phyloP scores from a whole-genome alignment of 1,140 invertebrate genomes.

The Archegozetes longisetosus region DNA sequence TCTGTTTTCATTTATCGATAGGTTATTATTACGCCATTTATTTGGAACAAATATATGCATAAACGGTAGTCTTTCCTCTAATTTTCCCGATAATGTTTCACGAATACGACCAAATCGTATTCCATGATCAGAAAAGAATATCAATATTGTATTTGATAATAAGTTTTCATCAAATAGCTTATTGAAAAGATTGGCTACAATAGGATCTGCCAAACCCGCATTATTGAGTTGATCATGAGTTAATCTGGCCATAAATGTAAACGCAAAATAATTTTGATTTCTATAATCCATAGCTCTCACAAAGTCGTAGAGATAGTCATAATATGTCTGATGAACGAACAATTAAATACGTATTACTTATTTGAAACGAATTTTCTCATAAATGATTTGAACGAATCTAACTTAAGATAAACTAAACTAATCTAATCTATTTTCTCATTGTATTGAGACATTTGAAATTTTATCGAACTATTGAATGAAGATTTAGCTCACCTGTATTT shows the following conservation, averaged over 20 bases:
- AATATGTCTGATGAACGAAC: conserved; percentile 2
- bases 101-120: conserved; percentile 22
- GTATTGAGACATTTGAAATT: neutral
- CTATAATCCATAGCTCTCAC: neutral
- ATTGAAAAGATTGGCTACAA: conserved; percentile 25
- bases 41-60: conserved; percentile 18
- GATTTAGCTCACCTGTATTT: neutral
- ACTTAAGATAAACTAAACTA: neutral
- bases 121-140: conserved; percentile 26
- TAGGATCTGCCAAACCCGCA: conserved; percentile 25
- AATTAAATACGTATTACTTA: conserved; percentile 15
- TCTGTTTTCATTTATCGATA: conserved; percentile 15
- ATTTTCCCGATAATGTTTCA: conserved; percentile 17
- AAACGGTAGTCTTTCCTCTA: conserved; percentile 23
- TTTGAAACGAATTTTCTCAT: neutral
- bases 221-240: conserved; percentile 29
- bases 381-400: neutral
- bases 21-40: conserved; percentile 26
- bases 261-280: conserved; percentile 23
- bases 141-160: conserved; percentile 23
- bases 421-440: too few relatives aligned
- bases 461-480: neutral
- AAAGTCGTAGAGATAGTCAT: neutral
- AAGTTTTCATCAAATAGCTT: conserved; percentile 16
- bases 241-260: conserved; percentile 28